Conservation (phyloP, 1,140 invertebrate genomes). For the Cylas formicarius region DNA sequence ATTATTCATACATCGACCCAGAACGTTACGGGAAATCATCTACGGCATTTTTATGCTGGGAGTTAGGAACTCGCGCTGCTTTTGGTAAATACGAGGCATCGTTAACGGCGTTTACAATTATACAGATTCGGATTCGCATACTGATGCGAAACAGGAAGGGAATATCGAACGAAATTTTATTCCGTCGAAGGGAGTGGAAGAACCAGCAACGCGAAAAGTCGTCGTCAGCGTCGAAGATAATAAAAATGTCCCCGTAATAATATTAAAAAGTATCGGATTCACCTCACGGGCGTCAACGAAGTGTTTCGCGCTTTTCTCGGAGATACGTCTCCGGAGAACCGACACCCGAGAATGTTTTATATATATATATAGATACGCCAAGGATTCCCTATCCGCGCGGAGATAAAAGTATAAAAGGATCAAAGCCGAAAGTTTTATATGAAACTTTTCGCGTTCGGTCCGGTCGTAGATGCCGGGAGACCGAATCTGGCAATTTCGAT, state of each 20-base stretch:
- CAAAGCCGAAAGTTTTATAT: slow-evolving; percentile 6
- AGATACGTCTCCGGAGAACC: neutral
- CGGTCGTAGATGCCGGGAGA: neutral
- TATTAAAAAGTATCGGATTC: neutral
- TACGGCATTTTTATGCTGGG: too few relatives aligned
- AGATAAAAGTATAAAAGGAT: slow-evolving; percentile 10
- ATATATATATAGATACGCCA: neutral
- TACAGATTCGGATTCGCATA: too few relatives aligned
- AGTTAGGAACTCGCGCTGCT: too few relatives aligned
- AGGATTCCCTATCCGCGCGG: slow-evolving; percentile 1
- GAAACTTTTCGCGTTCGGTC: slow-evolving; percentile 1
- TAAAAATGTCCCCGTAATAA: neutral
- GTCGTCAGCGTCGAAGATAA: neutral
- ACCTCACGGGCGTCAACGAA: neutral
- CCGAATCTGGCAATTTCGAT: slow-evolving; percentile 3
- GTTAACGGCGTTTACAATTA: too few relatives aligned
- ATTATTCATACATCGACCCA: too few relatives aligned
- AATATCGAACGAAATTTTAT: too few relatives aligned
- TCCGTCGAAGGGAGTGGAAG: too few relatives aligned
- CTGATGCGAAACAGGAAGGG: too few relatives aligned
- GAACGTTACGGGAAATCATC: too few relatives aligned
- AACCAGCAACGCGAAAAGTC: slow-evolving; percentile 13
- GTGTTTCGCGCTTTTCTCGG: too few relatives aligned
- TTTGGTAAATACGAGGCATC: too few relatives aligned
- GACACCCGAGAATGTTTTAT: neutral